Base-by-base conservation (phyloP, 2,113 vertebrate species). In the Chrysochloris asiatica region DNA sequence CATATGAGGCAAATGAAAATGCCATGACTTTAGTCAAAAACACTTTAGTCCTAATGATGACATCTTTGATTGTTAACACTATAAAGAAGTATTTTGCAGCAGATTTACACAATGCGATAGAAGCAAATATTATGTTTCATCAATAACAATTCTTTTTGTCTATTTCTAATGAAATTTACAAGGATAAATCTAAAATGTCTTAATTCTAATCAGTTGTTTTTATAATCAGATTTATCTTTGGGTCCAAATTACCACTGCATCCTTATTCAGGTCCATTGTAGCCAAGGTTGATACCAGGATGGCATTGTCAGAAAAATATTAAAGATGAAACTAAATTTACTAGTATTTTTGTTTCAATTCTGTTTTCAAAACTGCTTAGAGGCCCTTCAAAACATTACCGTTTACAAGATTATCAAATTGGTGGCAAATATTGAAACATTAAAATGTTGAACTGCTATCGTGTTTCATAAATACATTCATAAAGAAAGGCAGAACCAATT, bases 401-500 rank as follows among this genome's bases (percentile, higher is more conserved):
- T 94, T 93, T 83, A 88, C 50, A 96, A 95, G 82, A 83, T 94
- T 93, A 93, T 0, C 21, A 96, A 89, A 88, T 63, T 79, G 91
- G 41, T 82, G 41, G 88, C 90, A 97, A 92, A 96, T 91, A 96
- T 4, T 73, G 81, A 95, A 96, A 59, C 73, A 92, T 92, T 97
- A 71, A 83, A 93, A 94, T 87, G 79, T 82, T 82, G 84, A 80
- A n/a, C 77, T 96, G 93, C 83, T 86, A 71, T 71, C 93, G 36
- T 92, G n/a, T 50, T 88, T 88, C 65, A 91, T 82, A 96, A 84
- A 61, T 61, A 97, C 97, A 96, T 96, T 96, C 38, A 93, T 96
- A 97, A 95, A 91, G 52, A 95, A 93, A 95, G 54, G 61, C 69
- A 94, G 63, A 97, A 71, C 52, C 88, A 97, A 95, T 97, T 97